These are phyloP conservation scores for Papilio gigon DNA, from an alignment of 2,888 invertebrate genomes.

Conservation along the genomic window DNA sequence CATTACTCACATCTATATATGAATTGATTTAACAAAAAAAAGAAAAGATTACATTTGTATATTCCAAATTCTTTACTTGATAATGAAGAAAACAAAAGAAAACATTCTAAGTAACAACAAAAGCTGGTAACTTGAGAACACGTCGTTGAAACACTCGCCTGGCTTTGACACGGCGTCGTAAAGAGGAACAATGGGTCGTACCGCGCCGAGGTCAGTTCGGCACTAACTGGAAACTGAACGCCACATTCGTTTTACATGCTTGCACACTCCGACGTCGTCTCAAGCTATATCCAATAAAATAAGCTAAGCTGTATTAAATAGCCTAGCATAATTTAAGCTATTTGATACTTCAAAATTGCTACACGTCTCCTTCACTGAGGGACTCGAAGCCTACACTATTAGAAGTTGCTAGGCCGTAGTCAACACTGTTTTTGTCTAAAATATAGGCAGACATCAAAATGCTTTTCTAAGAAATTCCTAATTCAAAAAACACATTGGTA, in stretches of 20 bases:
- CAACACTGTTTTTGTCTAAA: no score
- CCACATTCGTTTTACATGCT: slow-evolving; percentile 4
- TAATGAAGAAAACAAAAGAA: slow-evolving; percentile 17
- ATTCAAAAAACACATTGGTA: no score
- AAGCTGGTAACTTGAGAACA: slow-evolving; percentile 20
- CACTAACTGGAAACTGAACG: not conserved
- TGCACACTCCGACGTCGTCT: not conserved
- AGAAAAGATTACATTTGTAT: not conserved
- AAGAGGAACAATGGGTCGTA: slow-evolving; percentile 34
- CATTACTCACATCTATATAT: no score
- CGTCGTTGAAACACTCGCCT: slow-evolving; percentile 12
- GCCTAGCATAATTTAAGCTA: not conserved
- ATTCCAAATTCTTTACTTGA: not conserved
- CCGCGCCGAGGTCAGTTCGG: slow-evolving; percentile 25
- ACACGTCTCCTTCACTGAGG: no score
- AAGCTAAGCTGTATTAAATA: not conserved
- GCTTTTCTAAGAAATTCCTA: no score
- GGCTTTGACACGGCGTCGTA: slow-evolving; percentile 16
- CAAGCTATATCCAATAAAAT: not conserved
- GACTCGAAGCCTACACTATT: no score
- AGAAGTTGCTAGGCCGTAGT: no score
- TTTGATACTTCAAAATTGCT: no score
- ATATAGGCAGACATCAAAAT: no score
- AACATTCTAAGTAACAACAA: not conserved
- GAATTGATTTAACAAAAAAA: not conserved